These are phyloP conservation scores for Saxicola maurus DNA, from an alignment of 2,797 vertebrate genomes.

Conservation along the genomic window DNA sequence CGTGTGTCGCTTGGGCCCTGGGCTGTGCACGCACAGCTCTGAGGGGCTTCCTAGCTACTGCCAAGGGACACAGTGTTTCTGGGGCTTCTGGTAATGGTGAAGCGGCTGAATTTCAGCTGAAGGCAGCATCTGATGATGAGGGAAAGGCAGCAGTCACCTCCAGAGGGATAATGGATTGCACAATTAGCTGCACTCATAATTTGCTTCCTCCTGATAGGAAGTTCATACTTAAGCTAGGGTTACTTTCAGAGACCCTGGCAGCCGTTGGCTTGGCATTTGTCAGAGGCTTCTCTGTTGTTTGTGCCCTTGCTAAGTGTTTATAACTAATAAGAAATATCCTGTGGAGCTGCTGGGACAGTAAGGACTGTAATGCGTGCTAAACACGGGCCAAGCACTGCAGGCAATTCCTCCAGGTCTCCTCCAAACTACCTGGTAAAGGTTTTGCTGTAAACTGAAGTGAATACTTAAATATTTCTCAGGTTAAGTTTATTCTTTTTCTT, in stretches of 20 bases:
- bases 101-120: constrained; percentile 46
- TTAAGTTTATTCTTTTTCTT: constrained; percentile 58
- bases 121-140: constrained; percentile 44
- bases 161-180: constrained; percentile 27
- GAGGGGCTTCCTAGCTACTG: neutral
- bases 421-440: constrained; percentile 73
- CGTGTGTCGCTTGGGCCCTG: neutral
- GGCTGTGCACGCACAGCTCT: accelerated
- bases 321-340: neutral
- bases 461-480: constrained; percentile 71
- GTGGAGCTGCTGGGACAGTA: constrained; percentile 57
- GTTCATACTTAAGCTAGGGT: neutral
- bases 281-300: neutral
- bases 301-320: neutral
- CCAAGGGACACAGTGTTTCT: neutral
- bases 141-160: constrained; percentile 48
- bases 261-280: neutral
- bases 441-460: constrained; percentile 71
- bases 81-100: neutral
- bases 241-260: neutral
- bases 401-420: constrained; percentile 74
- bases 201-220: neutral
- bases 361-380: constrained; percentile 75
- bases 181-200: constrained; percentile 1
- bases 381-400: constrained; percentile 68